Base-by-base conservation (phyloP, 2,113 vertebrate species). In the Xiphias gladius region DNA sequence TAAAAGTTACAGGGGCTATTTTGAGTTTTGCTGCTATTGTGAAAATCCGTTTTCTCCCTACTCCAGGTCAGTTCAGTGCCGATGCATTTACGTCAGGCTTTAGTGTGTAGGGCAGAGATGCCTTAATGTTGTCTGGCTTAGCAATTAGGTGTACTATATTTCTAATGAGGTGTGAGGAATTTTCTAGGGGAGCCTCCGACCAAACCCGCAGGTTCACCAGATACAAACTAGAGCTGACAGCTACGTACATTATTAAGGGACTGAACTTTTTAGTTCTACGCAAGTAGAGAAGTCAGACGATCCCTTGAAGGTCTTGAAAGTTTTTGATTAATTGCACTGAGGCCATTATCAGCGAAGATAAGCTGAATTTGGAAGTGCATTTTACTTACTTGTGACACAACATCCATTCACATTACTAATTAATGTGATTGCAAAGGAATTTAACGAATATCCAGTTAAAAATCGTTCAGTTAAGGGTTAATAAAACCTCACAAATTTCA, bases 121-220 rank as follows among this genome's bases (percentile, higher is more conserved):
- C 5, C 59, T 58, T 80, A 9, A 71, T 46, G 20, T 30, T 35
- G 10, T 59, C 58, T 79, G 74, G 63, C 63, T 63, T 14, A 35
- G 39, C n/a, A 81, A 26, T 28, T 28, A 70, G 28, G 48, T 37
- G 67, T 37, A 35, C 16, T 22, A 20, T n/a, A n/a, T 62, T 79
- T 66, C 58, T 85, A 88, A 81, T 83, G 67, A 80, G 64, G 76
- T 76, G 66, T 76, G 58, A 85, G 71, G 69, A 79, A 83, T 82
- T 71, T 32, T 59, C 22, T 17, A 72, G 83, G 50, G 50, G 65
- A 73, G 69, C 66, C 24, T 79, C 24, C 24, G 52, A 70, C 39
- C 28, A 79, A 85, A 84, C 58, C 24, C 58, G 52, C 19, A 35
- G 48, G 62, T 55, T 73, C n/a, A 58, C 0, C 5, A 46, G 63